Base-by-base conservation (phyloP, 2,113 vertebrate species). In the Panurus biarmicus region DNA sequence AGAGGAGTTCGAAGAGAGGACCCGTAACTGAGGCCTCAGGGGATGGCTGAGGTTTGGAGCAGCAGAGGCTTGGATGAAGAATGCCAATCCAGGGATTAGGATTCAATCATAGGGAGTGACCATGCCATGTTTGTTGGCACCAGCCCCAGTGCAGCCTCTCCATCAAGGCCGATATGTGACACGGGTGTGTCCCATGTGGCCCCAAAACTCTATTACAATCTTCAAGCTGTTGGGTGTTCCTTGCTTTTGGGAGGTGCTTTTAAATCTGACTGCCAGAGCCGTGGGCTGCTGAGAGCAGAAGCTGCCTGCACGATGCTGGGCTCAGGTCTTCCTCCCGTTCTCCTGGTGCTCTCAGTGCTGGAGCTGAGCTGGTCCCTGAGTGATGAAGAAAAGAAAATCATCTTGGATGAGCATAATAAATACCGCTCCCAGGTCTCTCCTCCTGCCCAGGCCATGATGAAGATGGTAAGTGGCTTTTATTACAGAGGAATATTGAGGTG, bases 201-300 rank as follows among this genome's bases (percentile, higher is more conserved):
- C 96, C 87, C 31, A 94, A 85, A 80, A 71, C 74, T 70, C 48
- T 38, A 60, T 60, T 48, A 96, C 91, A 48, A 4, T 80, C 50
- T 92, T 95, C 89, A 78, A 94, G 97, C 89, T 96, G 94, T 95
- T 96, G 98, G 97, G 97, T 97, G 97, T 97, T 98, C 97, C 97
- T 97, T n/a, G 69, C 94, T 94, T 22, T 95, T 95, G 97, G 97
- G 96, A 96, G 96, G 95, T 93, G 90, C 70, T 74, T 74, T 85
- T 98, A 98, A 98, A 97, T 93, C 91, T 38, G 78, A 74, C 97
- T 95, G 95, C 97, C 97, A 97, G 97, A 97, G 96, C 92, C 53
- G 89, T 82, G 93, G 91, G 93, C 95, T 96, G 96, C 89, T 14
- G 17, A 88, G 96, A 95, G 94, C 95, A 83, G 96, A 84, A 95